Conservation (phyloP, 2,113 vertebrate species). For the Pagrus major region DNA sequence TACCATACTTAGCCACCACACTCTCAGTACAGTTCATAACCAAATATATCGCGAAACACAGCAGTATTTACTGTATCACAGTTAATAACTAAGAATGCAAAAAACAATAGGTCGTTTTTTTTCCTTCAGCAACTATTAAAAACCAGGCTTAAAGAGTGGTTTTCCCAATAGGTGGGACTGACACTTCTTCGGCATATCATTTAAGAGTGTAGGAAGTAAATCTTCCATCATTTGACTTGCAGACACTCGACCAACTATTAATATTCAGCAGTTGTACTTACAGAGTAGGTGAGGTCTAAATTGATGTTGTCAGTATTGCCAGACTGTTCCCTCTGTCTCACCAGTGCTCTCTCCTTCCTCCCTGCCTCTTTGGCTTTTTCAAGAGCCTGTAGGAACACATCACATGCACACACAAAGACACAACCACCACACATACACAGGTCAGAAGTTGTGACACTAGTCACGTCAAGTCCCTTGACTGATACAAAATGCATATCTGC, state of each 20-base stretch:
- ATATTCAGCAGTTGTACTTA: slow-evolving; percentile 81
- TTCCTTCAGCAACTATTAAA: not conserved
- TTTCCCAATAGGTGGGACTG: not conserved
- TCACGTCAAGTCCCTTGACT: not conserved
- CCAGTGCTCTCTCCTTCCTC: slow-evolving; percentile 91
- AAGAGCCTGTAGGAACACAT: slow-evolving; percentile 84
- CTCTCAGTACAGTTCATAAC: not conserved
- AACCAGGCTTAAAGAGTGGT: not conserved
- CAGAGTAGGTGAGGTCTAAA: slow-evolving; percentile 94
- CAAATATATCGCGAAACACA: not conserved
- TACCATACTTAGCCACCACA: not conserved
- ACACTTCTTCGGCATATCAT: not conserved
- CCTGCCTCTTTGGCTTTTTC: slow-evolving; percentile 98
- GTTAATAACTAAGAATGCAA: not conserved
- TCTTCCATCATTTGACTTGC: not conserved
- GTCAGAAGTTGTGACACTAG: not conserved
- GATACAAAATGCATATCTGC: not conserved
- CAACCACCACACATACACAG: not conserved
- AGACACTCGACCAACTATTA: not conserved
- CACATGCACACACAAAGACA: not conserved
- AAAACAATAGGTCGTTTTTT: not conserved
- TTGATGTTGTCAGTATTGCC: slow-evolving; percentile 89
- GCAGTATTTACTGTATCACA: not conserved
- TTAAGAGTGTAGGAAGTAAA: not conserved
- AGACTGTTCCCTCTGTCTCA: slow-evolving; percentile 92